Evolutionary conservation across 2,113 vertebrate genomes (phyloP).

Genomic region (Crotalus helleri): DNA sequence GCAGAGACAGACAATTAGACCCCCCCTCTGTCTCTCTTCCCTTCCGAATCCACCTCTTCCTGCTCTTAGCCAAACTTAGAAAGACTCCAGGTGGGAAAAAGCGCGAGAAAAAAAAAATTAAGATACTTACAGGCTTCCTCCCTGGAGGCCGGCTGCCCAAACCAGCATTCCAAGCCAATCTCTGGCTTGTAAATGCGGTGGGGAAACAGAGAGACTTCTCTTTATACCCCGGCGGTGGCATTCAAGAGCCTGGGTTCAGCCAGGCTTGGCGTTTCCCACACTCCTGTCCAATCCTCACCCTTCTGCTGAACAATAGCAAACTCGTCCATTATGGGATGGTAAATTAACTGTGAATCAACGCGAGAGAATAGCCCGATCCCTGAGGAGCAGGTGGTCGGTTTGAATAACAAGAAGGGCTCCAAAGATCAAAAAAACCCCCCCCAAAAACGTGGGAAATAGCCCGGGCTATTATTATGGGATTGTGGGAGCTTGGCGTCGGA

Average conservation of each 20-base stretch:
- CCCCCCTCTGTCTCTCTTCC: neutral
- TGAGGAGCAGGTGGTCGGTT: slow-evolving; percentile 77
- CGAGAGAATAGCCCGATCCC: slow-evolving; percentile 76
- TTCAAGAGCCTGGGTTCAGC: slow-evolving; percentile 67
- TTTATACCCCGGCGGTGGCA: slow-evolving; percentile 61
- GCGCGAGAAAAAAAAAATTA: neutral
- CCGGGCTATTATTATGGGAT: slow-evolving; percentile 64
- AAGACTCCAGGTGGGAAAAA: neutral
- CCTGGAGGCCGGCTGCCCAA: neutral
- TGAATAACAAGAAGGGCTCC: slow-evolving; percentile 57
- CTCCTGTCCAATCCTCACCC: slow-evolving; percentile 71
- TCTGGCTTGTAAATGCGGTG: neutral
- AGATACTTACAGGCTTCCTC: slow-evolving; percentile 74
- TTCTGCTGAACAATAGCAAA: slow-evolving; percentile 68
- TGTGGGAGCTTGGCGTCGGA: slow-evolving; percentile 62
- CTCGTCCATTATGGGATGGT: slow-evolving; percentile 77
- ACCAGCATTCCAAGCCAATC: neutral
- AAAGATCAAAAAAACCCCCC: slow-evolving; percentile 18
- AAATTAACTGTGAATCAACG: slow-evolving; percentile 76
- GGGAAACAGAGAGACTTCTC: slow-evolving; percentile 30
- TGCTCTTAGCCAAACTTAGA: neutral
- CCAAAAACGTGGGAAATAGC: slow-evolving; percentile 73
- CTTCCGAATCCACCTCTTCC: fast-evolving
- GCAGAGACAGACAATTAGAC: slow-evolving; percentile 18
- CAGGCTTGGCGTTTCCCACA: slow-evolving; percentile 74